Evolutionary conservation across 2,113 vertebrate species (phyloP).

Genomic region (Urocolius indicus): DNA sequence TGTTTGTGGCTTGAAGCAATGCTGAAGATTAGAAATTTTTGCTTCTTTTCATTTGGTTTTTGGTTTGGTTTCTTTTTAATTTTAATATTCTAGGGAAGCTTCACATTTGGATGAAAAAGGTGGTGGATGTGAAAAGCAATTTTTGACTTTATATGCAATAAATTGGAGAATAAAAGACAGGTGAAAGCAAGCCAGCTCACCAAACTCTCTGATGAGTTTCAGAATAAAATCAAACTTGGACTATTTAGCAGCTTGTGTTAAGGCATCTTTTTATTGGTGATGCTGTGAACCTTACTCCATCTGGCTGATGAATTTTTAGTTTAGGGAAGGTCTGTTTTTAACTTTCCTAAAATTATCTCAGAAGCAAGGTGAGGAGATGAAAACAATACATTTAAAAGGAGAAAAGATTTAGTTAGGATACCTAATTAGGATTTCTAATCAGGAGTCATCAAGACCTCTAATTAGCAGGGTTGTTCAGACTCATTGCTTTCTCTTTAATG

Average conservation of each 20-base stretch:
- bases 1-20: background rate
- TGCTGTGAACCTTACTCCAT: background rate
- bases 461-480: slow-evolving; percentile 82
- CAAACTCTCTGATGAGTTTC: background rate
- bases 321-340: slow-evolving; percentile 24
- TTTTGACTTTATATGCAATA: background rate
- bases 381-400: slow-evolving; percentile 68
- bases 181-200: background rate
- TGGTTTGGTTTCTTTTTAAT: no score
- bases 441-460: slow-evolving; percentile 89
- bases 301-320: background rate
- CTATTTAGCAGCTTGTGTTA: background rate
- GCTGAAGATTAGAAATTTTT: background rate
- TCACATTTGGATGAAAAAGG: background rate
- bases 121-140: accelerated
- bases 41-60: background rate
- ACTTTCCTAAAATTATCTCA: slow-evolving; percentile 29
- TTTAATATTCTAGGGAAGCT: background rate
- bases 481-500: slow-evolving; percentile 81
- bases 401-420: slow-evolving; percentile 82
- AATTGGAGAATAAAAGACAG: background rate
- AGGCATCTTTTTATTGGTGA: background rate
- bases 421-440: slow-evolving; percentile 92
- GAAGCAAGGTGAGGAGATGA: slow-evolving; percentile 52
- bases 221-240: background rate